phyloP scores from a whole-genome alignment of 2,888 invertebrate species.

The Cerceris rybyensis region DNA sequence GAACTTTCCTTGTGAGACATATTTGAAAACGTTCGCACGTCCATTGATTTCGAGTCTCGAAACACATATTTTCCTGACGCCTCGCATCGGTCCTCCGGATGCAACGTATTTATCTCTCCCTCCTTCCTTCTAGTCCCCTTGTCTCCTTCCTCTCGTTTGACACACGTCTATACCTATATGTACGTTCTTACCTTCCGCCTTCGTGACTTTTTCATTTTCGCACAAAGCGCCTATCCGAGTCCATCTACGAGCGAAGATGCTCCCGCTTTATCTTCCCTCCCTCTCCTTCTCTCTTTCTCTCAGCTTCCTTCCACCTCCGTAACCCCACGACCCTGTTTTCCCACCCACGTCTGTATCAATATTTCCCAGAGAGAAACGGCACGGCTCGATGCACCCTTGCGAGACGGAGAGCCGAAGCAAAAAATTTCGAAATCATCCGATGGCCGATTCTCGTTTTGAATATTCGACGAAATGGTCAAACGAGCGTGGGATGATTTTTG shows the following conservation, averaged over 20 bases:
- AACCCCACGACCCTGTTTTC: neutral
- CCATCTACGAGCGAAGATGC: conserved; percentile 54
- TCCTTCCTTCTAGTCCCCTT: neutral
- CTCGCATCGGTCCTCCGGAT: conserved; percentile 46
- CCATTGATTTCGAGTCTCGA: conserved; percentile 56
- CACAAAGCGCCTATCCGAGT: conserved; percentile 68
- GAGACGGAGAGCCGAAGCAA: conserved; percentile 1
- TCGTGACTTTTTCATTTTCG: conserved; percentile 73
- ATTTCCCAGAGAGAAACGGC: conserved; percentile 13
- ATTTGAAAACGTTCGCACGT: conserved; percentile 40
- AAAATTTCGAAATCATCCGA: conserved; percentile 15
- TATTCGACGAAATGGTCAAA: neutral
- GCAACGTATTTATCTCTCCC: conserved; percentile 55
- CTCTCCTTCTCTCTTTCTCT: conserved; percentile 16
- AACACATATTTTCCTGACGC: conserved; percentile 52
- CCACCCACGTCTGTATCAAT: conserved; percentile 21
- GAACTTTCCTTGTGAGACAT: conserved; percentile 1
- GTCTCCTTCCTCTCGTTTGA: conserved; percentile 21
- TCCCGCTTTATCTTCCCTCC: conserved; percentile 2
- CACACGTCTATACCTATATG: conserved; percentile 47
- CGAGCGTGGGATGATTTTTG: neutral
- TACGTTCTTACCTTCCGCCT: conserved; percentile 63
- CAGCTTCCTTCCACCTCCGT: conserved; percentile 1
- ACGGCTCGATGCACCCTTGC: conserved; percentile 11
- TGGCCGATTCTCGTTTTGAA: neutral